Conservation (phyloP, 2,113 vertebrate genomes). For the Podilymbus podiceps region DNA sequence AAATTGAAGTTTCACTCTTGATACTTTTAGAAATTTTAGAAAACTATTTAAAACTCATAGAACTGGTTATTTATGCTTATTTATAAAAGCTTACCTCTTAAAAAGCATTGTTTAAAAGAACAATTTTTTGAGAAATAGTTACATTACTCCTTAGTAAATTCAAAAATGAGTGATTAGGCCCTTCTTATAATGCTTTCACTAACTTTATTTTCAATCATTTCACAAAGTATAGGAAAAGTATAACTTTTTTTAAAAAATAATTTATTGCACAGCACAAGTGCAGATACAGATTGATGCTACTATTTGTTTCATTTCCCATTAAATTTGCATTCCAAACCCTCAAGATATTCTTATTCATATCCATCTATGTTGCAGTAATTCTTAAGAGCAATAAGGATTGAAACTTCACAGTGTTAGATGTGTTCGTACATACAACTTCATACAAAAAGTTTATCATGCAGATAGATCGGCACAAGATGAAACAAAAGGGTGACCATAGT, state of each 20-base stretch:
- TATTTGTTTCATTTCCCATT: not conserved
- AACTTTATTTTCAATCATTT: not conserved
- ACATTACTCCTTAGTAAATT: not conserved
- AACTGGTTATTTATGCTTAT: not conserved
- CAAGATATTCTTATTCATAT: not conserved
- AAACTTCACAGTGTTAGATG: not conserved
- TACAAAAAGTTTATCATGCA: not conserved
- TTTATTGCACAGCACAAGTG: not conserved
- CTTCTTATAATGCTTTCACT: not conserved
- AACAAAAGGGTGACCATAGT: not conserved
- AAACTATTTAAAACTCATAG: not conserved
- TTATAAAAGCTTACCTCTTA: not conserved
- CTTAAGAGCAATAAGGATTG: not conserved
- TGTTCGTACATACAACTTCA: fast-evolving
- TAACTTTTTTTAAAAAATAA: not conserved
- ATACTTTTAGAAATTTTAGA: not conserved
- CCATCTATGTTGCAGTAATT: not conserved
- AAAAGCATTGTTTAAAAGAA: not conserved
- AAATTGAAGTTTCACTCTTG: not conserved
- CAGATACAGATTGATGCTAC: not conserved
- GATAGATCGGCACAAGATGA: not conserved
- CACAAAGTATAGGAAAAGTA: not conserved
- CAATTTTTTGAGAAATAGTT: not conserved
- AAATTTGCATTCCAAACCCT: not conserved
- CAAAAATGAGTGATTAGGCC: not conserved